phyloP scores from a whole-genome alignment of 2,888 invertebrate species.

The Metallyticus violacea region DNA sequence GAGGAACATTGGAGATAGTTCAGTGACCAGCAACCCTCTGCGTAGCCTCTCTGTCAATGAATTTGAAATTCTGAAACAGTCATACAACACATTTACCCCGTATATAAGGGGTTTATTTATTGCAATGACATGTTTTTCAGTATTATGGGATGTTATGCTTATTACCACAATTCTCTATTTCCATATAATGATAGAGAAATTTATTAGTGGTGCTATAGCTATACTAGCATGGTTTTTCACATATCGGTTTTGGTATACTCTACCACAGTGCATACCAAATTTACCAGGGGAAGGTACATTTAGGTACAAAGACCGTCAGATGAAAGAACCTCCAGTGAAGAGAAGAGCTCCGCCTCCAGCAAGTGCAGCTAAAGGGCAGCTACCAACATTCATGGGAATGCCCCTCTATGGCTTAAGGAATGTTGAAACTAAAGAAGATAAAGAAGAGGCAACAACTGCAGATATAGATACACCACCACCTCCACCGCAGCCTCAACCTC shows the following conservation, averaged over 20 bases:
- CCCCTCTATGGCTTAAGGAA: constrained; percentile 57
- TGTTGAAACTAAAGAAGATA: constrained; percentile 36
- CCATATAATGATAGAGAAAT: constrained; percentile 94
- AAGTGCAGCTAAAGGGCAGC: constrained; percentile 47
- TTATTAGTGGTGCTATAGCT: constrained; percentile 83
- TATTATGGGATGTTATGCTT: constrained; percentile 96
- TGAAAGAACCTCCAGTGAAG: constrained; percentile 39
- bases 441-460: constrained; percentile 2
- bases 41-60: constrained; percentile 66
- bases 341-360: constrained; percentile 29
- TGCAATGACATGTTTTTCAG: constrained; percentile 70
- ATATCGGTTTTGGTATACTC: constrained; percentile 75
- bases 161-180: constrained; percentile 91
- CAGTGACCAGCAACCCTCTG: constrained; percentile 59
- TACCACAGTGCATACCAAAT: constrained; percentile 61
- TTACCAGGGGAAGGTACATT: constrained; percentile 77
- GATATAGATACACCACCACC: not conserved
- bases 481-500: not conserved
- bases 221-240: constrained; percentile 88
- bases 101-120: constrained; percentile 77
- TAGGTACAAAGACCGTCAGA: constrained; percentile 63
- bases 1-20: constrained; percentile 55
- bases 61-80: constrained; percentile 63
- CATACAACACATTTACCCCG: constrained; percentile 77
- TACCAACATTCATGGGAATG: constrained; percentile 76